These are phyloP conservation scores for Accipiter badius DNA, from an alignment of 2,797 vertebrate genomes.

Conservation along the genomic window DNA sequence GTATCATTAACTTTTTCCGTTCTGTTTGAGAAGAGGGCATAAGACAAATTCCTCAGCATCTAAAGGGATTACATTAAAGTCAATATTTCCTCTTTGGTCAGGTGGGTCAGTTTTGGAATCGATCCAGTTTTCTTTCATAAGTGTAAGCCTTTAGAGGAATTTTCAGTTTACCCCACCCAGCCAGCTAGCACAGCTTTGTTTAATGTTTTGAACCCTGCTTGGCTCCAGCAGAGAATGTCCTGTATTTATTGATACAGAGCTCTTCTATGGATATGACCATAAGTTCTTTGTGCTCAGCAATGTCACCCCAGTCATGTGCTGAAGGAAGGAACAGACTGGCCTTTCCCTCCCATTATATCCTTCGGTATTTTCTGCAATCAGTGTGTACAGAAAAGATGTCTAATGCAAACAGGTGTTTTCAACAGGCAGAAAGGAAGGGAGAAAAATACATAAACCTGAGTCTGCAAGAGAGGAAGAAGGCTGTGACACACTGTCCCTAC, in stretches of 20 bases:
- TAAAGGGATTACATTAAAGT: neutral
- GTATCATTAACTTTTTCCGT: neutral
- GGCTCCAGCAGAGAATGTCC: neutral
- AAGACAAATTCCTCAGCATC: neutral
- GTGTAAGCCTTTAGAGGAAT: neutral
- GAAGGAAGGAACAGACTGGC: neutral
- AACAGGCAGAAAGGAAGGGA: neutral
- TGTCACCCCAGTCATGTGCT: neutral
- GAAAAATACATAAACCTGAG: neutral
- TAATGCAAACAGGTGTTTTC: neutral
- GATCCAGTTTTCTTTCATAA: neutral
- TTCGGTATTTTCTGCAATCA: neutral
- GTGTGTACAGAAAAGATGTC: neutral
- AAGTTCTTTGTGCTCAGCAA: neutral
- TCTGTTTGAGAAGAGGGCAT: neutral
- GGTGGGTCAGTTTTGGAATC: conserved; percentile 7
- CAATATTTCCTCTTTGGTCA: conserved; percentile 30
- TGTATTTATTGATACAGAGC: conserved; percentile 4
- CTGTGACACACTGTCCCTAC: neutral
- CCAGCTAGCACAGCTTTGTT: neutral
- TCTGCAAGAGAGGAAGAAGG: neutral
- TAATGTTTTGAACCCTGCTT: neutral
- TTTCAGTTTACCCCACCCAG: neutral
- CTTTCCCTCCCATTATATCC: neutral
- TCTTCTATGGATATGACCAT: neutral